These are phyloP conservation scores for Falcunculus frontatus DNA, from an alignment of 2,113 vertebrate genomes.

Conservation along the genomic window DNA sequence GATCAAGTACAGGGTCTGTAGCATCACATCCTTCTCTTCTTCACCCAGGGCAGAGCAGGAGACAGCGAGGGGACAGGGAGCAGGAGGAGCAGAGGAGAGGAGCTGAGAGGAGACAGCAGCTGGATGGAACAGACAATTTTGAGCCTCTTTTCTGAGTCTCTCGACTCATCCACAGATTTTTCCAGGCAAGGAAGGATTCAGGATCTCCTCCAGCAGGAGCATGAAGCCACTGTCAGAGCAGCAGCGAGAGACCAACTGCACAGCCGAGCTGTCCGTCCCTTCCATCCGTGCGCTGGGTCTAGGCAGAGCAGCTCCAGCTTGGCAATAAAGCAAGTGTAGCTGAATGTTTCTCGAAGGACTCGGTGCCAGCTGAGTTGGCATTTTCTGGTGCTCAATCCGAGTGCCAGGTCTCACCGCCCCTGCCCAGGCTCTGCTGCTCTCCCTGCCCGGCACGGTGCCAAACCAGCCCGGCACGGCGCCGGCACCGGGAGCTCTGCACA, in stretches of 20 bases:
- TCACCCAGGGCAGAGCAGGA: not conserved
- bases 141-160: not conserved
- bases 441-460: rapidly evolving
- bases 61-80: not conserved
- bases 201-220: not conserved
- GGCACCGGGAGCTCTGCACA: rapidly evolving
- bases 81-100: not conserved
- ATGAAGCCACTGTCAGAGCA: not conserved
- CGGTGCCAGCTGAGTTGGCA: not conserved
- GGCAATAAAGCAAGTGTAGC: not conserved
- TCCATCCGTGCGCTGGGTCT: not conserved
- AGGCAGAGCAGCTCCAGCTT: not conserved
- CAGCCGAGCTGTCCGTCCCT: not conserved
- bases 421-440: not conserved
- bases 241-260: not conserved
- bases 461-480: rapidly evolving
- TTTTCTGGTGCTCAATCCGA: not conserved
- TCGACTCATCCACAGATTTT: not conserved
- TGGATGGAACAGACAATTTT: not conserved
- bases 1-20: not conserved
- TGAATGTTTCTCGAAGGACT: not conserved
- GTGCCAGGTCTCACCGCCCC: not conserved
- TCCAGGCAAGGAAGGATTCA: not conserved
- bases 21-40: not conserved
- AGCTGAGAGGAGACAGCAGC: not conserved